Conservation (phyloP, 2,113 vertebrate species). For the Equus przewalskii region DNA sequence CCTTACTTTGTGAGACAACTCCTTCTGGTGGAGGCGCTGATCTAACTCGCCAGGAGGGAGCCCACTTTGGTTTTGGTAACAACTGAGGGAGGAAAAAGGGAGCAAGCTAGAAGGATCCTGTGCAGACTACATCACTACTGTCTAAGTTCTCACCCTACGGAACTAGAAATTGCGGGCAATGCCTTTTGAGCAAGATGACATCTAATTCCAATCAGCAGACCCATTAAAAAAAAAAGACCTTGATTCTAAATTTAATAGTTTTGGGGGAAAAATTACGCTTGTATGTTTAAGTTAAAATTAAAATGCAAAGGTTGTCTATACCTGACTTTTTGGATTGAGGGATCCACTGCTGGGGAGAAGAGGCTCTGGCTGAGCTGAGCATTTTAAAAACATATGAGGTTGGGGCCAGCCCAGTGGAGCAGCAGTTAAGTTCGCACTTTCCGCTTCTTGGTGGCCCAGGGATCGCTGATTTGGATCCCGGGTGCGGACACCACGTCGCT, state of each 20-base stretch:
- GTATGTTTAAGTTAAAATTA: conserved; percentile 20
- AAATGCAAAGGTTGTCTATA: not conserved
- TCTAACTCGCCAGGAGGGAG: no score
- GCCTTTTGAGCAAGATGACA: not conserved
- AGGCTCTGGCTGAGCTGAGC: not conserved
- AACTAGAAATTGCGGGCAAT: not conserved
- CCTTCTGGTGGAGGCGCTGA: no score
- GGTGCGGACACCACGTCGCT: no score
- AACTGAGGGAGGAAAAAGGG: not conserved
- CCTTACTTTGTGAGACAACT: no score
- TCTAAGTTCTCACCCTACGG: not conserved
- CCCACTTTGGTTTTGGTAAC: no score
- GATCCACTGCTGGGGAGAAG: not conserved
- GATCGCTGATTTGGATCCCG: no score
- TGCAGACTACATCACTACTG: not conserved
- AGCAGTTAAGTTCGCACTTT: no score
- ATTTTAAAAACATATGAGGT: not conserved
- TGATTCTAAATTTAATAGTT: not conserved
- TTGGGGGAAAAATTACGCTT: not conserved
- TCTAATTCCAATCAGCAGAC: not conserved
- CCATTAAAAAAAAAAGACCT: not conserved
- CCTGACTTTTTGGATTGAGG: not conserved
- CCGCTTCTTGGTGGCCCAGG: no score
- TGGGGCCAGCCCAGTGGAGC: no score
- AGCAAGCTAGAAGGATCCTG: not conserved